Conservation (phyloP, 2,888 invertebrate species). For the Hedychridium roseum region DNA sequence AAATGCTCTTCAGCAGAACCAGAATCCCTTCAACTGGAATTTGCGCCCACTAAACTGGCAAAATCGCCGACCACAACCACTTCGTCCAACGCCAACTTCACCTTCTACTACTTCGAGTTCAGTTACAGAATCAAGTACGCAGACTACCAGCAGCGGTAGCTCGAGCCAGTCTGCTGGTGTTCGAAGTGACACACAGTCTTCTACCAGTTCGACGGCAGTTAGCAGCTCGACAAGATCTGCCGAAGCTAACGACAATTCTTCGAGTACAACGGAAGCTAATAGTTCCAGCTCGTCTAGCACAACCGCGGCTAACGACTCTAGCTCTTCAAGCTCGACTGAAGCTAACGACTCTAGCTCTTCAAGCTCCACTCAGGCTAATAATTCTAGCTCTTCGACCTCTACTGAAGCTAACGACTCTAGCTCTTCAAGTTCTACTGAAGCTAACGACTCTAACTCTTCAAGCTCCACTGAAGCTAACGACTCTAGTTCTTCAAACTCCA, state of each 20-base stretch:
- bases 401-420: background rate
- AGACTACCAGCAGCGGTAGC: too few species aligned
- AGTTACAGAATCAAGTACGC: background rate
- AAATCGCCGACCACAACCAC: background rate
- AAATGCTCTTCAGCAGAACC: too few species aligned
- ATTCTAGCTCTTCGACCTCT: background rate
- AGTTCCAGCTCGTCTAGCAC: background rate
- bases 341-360: background rate
- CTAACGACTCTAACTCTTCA: background rate
- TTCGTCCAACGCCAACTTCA: background rate
- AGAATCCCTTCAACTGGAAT: too few species aligned
- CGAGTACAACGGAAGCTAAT: too few species aligned
- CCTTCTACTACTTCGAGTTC: slow-evolving; percentile 1
- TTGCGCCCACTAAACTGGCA: background rate
- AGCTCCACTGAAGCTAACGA: background rate
- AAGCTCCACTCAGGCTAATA: background rate
- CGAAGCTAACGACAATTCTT: background rate
- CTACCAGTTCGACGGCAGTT: too few species aligned
- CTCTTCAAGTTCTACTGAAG: background rate
- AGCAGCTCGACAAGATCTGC: too few species aligned
- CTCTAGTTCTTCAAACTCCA: background rate
- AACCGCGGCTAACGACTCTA: background rate
- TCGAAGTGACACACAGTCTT: too few species aligned
- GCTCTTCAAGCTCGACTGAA: too few species aligned
- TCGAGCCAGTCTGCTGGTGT: too few species aligned